Percentiles rank a stretch among this genome's conserved stretches.
Evolutionary conservation across 2,888 invertebrate species (phyloP).

Genomic region (Tyria jacobaeae): DNA sequence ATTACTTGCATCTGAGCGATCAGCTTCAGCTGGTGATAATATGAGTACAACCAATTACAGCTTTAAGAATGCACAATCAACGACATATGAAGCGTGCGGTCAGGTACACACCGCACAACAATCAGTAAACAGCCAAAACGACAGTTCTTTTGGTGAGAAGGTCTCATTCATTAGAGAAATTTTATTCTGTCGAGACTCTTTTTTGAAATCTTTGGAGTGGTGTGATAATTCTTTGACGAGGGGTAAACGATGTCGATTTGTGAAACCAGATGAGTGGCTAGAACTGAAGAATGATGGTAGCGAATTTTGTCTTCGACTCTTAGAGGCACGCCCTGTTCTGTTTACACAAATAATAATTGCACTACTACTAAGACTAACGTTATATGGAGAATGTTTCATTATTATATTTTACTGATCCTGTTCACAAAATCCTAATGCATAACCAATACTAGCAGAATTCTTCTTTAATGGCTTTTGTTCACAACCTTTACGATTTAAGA

Average conservation of each 20-base stretch:
- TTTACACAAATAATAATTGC: constrained; percentile 36
- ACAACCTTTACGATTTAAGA: not conserved
- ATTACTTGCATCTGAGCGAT: constrained; percentile 66
- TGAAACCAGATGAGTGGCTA: constrained; percentile 79
- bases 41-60: constrained; percentile 45
- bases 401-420: not conserved
- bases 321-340: constrained; percentile 48
- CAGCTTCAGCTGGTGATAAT: constrained; percentile 56
- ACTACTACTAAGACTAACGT: constrained; percentile 20
- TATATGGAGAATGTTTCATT: constrained; percentile 6
- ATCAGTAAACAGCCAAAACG: constrained; percentile 57
- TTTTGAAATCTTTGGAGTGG: constrained; percentile 81
- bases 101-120: constrained; percentile 42
- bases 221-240: constrained; percentile 82
- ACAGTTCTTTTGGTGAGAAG: constrained; percentile 79
- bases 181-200: constrained; percentile 76
- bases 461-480: not conserved
- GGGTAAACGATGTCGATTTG: constrained; percentile 71
- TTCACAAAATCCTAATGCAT: constrained; percentile 2
- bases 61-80: constrained; percentile 47
- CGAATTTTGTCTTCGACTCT: constrained; percentile 33
- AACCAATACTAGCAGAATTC: not conserved
- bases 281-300: constrained; percentile 76
- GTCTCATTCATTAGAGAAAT: constrained; percentile 79
- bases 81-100: constrained; percentile 30